Percentiles rank a stretch among this genome's conserved stretches.
These are phyloP conservation scores for Drosophila meridionalis DNA, from an alignment of 2,888 invertebrate genomes.

Conservation along the genomic window DNA sequence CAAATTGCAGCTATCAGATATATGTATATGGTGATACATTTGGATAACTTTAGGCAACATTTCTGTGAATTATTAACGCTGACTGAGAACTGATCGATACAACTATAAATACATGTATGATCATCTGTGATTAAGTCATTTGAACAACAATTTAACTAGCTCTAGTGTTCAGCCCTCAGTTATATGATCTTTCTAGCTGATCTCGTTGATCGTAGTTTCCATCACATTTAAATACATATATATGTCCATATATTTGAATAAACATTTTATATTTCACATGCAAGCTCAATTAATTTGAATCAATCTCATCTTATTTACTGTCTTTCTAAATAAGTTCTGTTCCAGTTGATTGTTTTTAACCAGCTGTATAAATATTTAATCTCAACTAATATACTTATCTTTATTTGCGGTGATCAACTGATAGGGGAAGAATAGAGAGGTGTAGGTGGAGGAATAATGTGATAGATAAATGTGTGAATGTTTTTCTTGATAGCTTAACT, in stretches of 20 bases:
- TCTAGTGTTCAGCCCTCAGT: neutral
- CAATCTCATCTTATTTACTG: neutral
- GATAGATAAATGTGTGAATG: too few species aligned
- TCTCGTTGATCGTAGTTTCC: neutral
- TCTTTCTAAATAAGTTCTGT: neutral
- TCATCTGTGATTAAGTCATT: neutral
- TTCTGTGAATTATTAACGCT: neutral
- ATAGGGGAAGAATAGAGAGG: neutral
- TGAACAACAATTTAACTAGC: neutral
- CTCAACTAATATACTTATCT: neutral
- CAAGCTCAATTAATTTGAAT: neutral
- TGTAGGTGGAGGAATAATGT: too few species aligned
- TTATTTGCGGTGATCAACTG: neutral
- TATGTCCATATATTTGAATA: too few species aligned
- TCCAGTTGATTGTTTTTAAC: neutral
- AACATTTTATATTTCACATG: neutral
- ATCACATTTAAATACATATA: too few species aligned
- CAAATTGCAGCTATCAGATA: constrained; percentile 2
- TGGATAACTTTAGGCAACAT: neutral
- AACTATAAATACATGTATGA: neutral
- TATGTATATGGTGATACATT: neutral
- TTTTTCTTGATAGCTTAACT: too few species aligned
- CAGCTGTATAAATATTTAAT: neutral
- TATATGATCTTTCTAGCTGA: neutral
- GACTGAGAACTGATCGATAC: neutral